A percentile compares a stretch with the other conserved stretches of the same genome.
Conservation (phyloP, 23 tunicate species). For the Styela plicata region DNA sequence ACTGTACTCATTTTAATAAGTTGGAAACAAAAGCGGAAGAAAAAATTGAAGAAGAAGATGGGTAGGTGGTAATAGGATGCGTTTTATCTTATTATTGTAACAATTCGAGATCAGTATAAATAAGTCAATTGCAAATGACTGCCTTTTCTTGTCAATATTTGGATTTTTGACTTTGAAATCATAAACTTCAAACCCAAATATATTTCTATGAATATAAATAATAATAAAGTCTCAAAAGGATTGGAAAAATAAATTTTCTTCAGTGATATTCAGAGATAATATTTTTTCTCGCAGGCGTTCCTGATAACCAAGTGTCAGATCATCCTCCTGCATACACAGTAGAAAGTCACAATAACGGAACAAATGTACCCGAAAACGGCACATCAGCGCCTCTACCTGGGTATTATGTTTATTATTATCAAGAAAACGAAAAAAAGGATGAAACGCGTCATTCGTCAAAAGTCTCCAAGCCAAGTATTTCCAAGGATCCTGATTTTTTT, state of each 20-base stretch:
- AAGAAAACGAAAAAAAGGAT: neutral
- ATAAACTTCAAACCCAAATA: neutral
- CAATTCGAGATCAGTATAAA: no score
- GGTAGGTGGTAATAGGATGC: neutral
- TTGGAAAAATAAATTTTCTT: neutral
- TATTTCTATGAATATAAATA: neutral
- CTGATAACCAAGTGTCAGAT: neutral
- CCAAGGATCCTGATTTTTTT: neutral
- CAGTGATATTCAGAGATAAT: neutral
- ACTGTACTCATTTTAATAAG: neutral
- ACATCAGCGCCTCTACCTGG: neutral
- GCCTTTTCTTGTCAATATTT: no score
- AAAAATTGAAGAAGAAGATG: no score
- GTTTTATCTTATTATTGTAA: no score
- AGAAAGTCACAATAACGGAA: neutral
- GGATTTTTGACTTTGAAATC: no score
- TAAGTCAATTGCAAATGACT: no score
- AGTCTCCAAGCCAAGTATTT: neutral
- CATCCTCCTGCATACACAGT: neutral
- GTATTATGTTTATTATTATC: conserved; percentile 10
- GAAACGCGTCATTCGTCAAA: neutral
- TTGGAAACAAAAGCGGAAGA: neutral
- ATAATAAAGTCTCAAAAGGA: neutral
- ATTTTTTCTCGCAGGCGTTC: no score
- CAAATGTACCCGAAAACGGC: neutral